Conservation (phyloP, 2,797 vertebrate species). For the Garrulus glandarius region DNA sequence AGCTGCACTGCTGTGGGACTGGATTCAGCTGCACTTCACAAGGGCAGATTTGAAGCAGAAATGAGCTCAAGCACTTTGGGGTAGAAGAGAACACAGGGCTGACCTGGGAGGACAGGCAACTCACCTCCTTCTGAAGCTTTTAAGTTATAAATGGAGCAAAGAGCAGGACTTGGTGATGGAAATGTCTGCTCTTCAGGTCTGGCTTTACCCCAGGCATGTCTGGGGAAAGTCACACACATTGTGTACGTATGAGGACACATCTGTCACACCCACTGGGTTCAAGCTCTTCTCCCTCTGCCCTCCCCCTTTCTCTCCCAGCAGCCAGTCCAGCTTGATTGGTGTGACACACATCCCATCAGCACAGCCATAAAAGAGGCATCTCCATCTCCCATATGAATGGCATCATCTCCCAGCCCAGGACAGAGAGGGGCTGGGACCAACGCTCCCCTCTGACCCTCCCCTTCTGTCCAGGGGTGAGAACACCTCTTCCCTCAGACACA, state of each 20-base stretch:
- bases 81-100: not conserved
- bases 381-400: fast-evolving
- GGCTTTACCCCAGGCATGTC: not conserved
- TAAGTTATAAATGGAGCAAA: not conserved
- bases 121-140: not conserved
- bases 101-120: not conserved
- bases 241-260: not conserved
- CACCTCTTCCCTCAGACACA: not conserved
- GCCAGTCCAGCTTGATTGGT: not conserved
- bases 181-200: not conserved
- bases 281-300: not conserved
- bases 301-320: not conserved
- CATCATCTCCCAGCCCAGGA: conserved; percentile 17
- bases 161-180: not conserved
- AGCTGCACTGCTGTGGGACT: not conserved
- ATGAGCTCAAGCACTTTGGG: not conserved
- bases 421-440: not conserved
- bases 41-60: not conserved
- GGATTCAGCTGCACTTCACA: not conserved
- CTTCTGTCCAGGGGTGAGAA: not conserved
- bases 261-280: not conserved
- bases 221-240: not conserved
- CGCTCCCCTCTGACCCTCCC: not conserved
- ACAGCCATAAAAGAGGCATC: not conserved
- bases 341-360: not conserved